A percentile compares a stretch with the other conserved stretches of the same genome.
Evolutionary conservation across 2,797 vertebrate genomes (phyloP).

Genomic region (Steatocranus sp.): DNA sequence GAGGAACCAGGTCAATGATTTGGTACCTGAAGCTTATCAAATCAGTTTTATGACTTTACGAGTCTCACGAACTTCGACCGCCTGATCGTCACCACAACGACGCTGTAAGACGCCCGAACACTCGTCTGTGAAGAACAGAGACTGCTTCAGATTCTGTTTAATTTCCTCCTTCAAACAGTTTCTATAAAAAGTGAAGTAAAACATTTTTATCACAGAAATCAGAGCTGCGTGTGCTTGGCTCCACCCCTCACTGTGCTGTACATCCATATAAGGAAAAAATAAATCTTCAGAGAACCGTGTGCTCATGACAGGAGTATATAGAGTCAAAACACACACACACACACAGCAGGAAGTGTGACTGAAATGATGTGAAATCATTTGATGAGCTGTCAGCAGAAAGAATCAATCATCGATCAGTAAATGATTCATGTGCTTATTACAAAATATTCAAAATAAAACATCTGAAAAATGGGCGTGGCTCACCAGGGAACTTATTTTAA

Average conservation of each 20-base stretch:
- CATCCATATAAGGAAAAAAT: neutral
- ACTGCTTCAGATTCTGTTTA: neutral
- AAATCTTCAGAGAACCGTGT: neutral
- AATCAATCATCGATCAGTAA: neutral
- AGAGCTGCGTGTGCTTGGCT: neutral
- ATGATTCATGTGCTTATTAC: neutral
- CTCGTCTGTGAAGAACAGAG: neutral
- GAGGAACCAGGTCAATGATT: neutral
- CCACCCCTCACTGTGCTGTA: neutral
- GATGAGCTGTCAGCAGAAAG: neutral
- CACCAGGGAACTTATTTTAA: neutral
- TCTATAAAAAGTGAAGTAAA: neutral
- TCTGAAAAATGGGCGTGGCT: fast-evolving
- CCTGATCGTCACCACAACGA: neutral
- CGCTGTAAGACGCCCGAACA: neutral
- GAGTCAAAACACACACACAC: neutral
- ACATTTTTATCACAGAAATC: neutral
- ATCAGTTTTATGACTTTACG: neutral
- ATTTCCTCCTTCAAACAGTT: neutral
- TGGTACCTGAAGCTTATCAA: neutral
- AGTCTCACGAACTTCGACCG: neutral
- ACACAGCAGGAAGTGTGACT: neutral
- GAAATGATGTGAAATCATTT: neutral
- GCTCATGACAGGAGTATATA: neutral
- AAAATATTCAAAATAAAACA: neutral